phyloP scores from a whole-genome alignment of 2,888 invertebrate species.

The Clanis bilineata region DNA sequence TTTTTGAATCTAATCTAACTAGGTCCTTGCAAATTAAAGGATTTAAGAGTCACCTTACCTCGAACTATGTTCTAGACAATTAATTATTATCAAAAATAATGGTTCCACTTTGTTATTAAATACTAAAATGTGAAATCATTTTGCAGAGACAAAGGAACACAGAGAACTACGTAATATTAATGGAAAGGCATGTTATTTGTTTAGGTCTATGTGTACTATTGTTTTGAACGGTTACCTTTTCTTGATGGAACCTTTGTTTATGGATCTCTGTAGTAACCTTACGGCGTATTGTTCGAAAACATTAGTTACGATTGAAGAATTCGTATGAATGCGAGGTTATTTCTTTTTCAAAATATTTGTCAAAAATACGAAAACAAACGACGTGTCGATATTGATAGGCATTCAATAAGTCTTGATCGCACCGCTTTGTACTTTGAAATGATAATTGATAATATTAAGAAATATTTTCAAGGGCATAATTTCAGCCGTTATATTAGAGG shows the following conservation, averaged over 20 bases:
- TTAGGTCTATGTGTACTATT: constrained; percentile 20
- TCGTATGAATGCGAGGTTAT: too few species aligned
- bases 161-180: constrained; percentile 19
- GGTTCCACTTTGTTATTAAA: not conserved
- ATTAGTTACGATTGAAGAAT: not conserved
- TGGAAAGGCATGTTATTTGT: constrained; percentile 18
- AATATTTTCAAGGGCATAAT: too few species aligned
- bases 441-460: too few species aligned
- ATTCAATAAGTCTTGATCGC: too few species aligned
- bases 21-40: not conserved
- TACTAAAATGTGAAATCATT: not conserved
- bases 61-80: not conserved
- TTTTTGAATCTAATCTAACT: too few species aligned
- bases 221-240: constrained; percentile 12
- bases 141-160: not conserved
- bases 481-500: too few species aligned
- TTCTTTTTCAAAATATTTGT: too few species aligned
- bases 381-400: too few species aligned
- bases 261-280: not conserved
- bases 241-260: not conserved
- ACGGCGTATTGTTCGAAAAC: not conserved
- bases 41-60: not conserved
- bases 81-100: not conserved
- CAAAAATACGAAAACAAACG: too few species aligned
- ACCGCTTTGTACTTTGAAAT: too few species aligned